phyloP scores from a whole-genome alignment of 2,888 invertebrate species.

The Timema cristinae region DNA sequence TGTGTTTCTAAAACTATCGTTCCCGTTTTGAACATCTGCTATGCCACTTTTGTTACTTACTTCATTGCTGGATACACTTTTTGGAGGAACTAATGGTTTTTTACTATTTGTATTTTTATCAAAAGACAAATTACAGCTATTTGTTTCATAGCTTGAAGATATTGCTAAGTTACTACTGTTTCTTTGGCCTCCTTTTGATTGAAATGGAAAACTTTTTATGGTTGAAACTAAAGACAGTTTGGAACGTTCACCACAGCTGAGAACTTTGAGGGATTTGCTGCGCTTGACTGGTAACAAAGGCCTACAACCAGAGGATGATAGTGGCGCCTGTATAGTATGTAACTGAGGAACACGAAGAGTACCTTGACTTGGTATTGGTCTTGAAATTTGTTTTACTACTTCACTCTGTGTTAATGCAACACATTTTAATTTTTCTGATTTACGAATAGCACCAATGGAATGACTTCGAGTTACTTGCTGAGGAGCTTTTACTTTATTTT shows the following conservation, averaged over 20 bases:
- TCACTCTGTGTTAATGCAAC: neutral
- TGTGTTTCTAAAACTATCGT: too few species aligned
- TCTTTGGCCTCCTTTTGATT: slow-evolving; percentile 8
- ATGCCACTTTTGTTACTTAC: too few species aligned
- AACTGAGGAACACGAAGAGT: slow-evolving; percentile 32
- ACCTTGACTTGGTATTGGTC: slow-evolving; percentile 34
- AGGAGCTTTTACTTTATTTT: slow-evolving; percentile 25
- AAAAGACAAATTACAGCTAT: too few species aligned
- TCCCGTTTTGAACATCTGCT: too few species aligned
- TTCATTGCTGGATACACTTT: neutral
- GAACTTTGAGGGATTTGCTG: slow-evolving; percentile 44
- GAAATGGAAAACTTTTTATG: neutral
- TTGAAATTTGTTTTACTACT: slow-evolving; percentile 15
- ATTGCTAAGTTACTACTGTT: neutral
- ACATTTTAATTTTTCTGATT: slow-evolving; percentile 13
- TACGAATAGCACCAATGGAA: slow-evolving; percentile 35
- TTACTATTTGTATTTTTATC: neutral
- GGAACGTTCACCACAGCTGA: slow-evolving; percentile 31
- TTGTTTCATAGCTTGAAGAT: too few species aligned
- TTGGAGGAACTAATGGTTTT: neutral
- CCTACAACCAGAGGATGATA: slow-evolving; percentile 27
- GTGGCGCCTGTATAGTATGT: neutral
- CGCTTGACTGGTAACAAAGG: slow-evolving; percentile 42
- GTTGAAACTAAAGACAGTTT: slow-evolving; percentile 31
- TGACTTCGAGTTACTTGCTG: slow-evolving; percentile 36